These are phyloP conservation scores for Calephelis nemesis DNA, from an alignment of 1,140 invertebrate species.

Conservation along the genomic window DNA sequence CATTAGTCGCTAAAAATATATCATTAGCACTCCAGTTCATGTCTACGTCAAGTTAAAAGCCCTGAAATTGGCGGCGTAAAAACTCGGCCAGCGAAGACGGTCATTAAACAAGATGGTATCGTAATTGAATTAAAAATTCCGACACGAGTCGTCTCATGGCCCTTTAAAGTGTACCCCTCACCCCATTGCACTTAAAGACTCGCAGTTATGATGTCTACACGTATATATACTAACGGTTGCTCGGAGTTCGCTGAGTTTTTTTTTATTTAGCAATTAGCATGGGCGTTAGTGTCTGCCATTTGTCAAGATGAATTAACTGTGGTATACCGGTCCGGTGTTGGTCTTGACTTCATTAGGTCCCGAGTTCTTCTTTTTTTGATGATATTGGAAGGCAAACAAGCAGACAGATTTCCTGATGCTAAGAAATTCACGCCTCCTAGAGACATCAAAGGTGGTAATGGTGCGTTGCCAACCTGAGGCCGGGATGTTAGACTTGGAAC, in stretches of 20 bases:
- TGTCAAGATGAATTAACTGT: too few species aligned
- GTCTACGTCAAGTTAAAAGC: constrained; percentile 20
- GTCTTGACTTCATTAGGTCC: too few species aligned
- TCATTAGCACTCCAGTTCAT: constrained; percentile 1
- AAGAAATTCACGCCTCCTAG: too few species aligned
- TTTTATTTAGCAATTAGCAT: too few species aligned
- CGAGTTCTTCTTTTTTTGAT: too few species aligned
- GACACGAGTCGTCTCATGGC: constrained; percentile 44
- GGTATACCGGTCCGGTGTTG: too few species aligned
- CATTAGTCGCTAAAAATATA: background rate
- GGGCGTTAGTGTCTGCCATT: too few species aligned
- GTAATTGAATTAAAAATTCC: constrained; percentile 76
- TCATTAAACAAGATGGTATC: constrained; percentile 72
- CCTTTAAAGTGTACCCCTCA: constrained; percentile 23
- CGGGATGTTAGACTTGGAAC: too few species aligned
- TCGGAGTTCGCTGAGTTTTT: background rate
- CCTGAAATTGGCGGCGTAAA: constrained; percentile 38
- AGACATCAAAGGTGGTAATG: too few species aligned
- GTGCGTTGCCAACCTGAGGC: too few species aligned
- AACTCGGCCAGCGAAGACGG: constrained; percentile 46
- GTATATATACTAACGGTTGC: background rate
- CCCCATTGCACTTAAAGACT: constrained; percentile 1
- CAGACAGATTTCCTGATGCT: too few species aligned
- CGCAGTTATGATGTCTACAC: background rate
- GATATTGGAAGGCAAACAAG: too few species aligned